Conservation (phyloP, 2,797 vertebrate genomes). For the Rhinoraja longicauda region DNA sequence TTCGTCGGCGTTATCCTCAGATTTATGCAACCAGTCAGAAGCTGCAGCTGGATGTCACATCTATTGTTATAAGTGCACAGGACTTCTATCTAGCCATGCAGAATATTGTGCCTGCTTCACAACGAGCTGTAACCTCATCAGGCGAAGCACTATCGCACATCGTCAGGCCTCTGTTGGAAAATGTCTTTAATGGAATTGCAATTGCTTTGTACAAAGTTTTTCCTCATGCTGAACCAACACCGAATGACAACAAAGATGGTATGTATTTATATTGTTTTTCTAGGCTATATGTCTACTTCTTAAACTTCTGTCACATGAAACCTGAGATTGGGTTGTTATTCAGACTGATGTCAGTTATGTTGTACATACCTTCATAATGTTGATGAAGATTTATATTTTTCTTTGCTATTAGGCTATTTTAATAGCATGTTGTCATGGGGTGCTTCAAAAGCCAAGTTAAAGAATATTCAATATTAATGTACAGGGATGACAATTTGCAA, state of each 20-base stretch:
- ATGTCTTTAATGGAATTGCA: constrained; percentile 72
- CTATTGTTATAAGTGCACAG: constrained; percentile 81
- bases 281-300: not conserved
- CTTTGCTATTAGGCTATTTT: not conserved
- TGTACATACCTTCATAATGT: not conserved
- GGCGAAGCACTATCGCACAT: constrained; percentile 79
- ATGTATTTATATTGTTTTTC: constrained; percentile 9
- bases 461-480: not conserved
- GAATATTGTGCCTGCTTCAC: constrained; percentile 89
- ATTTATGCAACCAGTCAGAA: constrained; percentile 94
- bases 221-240: constrained; percentile 82
- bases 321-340: not conserved
- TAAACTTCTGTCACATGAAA: not conserved
- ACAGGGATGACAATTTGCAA: not conserved
- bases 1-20: constrained; percentile 92
- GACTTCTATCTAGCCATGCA: constrained; percentile 92
- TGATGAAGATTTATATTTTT: not conserved
- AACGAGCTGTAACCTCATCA: constrained; percentile 80
- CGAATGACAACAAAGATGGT: constrained; percentile 80
- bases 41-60: constrained; percentile 83
- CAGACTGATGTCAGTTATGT: not conserved
- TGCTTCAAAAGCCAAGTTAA: not conserved
- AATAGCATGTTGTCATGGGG: not conserved
- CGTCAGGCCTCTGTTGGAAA: constrained; percentile 80
- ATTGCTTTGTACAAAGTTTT: constrained; percentile 83